Evolutionary conservation across 1,140 invertebrate species (phyloP).

Genomic region (Lanistes nyassanus): DNA sequence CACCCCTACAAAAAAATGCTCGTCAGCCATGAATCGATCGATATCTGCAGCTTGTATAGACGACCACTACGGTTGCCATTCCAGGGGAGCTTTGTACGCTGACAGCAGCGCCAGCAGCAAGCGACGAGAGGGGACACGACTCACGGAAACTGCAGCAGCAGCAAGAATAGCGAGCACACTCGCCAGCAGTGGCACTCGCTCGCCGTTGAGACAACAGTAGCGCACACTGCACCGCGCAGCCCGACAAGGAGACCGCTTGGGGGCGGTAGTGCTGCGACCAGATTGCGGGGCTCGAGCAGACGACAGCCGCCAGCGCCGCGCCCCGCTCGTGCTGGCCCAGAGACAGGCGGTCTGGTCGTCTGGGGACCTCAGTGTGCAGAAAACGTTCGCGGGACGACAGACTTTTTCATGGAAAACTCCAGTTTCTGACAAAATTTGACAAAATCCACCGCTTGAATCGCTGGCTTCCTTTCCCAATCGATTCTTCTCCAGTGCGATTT

Average conservation of each 20-base stretch:
- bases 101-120: not conserved
- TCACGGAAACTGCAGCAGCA: slow-evolving; percentile 3
- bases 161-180: not conserved
- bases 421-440: not conserved
- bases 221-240: not conserved
- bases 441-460: not conserved
- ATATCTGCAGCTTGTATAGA: not conserved
- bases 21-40: not conserved
- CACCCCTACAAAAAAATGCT: not conserved
- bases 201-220: not conserved
- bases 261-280: slow-evolving; percentile 2
- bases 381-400: not conserved
- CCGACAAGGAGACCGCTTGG: not conserved
- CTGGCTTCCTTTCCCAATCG: not conserved
- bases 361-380: not conserved
- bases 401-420: not conserved
- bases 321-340: not conserved
- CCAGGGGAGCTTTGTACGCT: not conserved
- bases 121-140: not conserved
- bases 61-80: not conserved
- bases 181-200: slow-evolving; percentile 9
- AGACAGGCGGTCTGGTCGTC: too few species aligned
- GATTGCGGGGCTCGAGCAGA: slow-evolving; percentile 14
- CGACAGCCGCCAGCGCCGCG: slow-evolving; percentile 9
- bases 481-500: too few species aligned